Evolutionary conservation across 2,797 vertebrate genomes (phyloP).

Genomic region (Oryzias sinensis): DNA sequence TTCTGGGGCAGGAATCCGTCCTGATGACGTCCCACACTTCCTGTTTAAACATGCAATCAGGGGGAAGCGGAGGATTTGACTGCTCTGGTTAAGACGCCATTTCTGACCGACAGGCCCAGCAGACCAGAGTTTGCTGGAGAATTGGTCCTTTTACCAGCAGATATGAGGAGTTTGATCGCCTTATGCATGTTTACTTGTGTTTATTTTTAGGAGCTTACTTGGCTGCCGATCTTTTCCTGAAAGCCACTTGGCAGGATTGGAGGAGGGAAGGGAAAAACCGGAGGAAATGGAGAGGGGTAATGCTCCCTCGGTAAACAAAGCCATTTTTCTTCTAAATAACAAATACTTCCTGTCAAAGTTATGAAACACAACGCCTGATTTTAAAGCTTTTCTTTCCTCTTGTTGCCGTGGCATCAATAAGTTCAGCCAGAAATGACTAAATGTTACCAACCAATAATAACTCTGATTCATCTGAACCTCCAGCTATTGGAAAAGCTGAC

Average conservation of each 20-base stretch:
- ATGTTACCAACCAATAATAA: background rate
- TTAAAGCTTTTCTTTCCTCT: slow-evolving; percentile 36
- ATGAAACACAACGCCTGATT: slow-evolving; percentile 37
- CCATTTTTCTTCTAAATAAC: slow-evolving; percentile 33
- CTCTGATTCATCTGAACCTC: background rate
- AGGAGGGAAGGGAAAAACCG: slow-evolving; percentile 10
- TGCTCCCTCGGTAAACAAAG: slow-evolving; percentile 47
- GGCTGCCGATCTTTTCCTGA: slow-evolving; percentile 6
- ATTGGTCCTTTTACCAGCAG: slow-evolving; percentile 1
- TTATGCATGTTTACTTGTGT: background rate
- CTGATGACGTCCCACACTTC: slow-evolving; percentile 52
- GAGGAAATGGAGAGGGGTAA: slow-evolving; percentile 58
- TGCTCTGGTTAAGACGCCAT: slow-evolving; percentile 10
- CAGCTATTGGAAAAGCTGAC: background rate
- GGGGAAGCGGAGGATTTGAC: slow-evolving; percentile 42
- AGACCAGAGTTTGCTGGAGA: background rate
- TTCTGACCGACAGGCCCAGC: background rate
- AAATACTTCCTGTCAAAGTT: slow-evolving; percentile 25
- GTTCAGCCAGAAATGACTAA: background rate
- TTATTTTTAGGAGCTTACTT: slow-evolving; percentile 9
- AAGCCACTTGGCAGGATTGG: slow-evolving; percentile 26
- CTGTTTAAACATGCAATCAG: slow-evolving; percentile 57
- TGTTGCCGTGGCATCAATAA: too few relatives aligned
- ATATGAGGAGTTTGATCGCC: background rate
- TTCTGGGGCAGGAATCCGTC: slow-evolving; percentile 38